A percentile compares a stretch with the other conserved stretches of the same genome.
Evolutionary conservation across 2,888 invertebrate species (phyloP).

Genomic region (Clunio marinus): DNA sequence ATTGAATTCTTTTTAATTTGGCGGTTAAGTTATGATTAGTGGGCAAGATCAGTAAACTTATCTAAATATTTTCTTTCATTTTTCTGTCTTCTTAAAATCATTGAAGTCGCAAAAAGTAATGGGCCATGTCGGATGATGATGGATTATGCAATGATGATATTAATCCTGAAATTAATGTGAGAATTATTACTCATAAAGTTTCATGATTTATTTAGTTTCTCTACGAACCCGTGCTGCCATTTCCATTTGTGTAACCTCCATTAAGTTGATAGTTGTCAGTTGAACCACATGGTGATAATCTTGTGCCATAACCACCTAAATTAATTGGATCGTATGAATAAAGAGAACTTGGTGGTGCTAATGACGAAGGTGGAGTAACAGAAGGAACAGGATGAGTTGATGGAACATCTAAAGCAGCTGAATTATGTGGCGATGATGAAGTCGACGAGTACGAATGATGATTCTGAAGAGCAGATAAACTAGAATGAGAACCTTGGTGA

Average conservation of each 20-base stretch:
- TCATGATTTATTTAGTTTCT: background rate
- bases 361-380: background rate
- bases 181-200: background rate
- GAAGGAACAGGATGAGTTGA: background rate
- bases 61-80: background rate
- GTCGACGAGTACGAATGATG: conserved; percentile 34
- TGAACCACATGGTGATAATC: conserved; percentile 28
- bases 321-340: conserved; percentile 34
- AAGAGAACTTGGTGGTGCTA: conserved; percentile 28
- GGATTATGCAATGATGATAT: conserved; percentile 36
- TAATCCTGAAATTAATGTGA: conserved; percentile 18
- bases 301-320: conserved; percentile 22
- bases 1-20: conserved; percentile 29
- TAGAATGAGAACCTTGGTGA: conserved; percentile 17
- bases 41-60: conserved; percentile 6
- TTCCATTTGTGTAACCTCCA: conserved; percentile 31
- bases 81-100: conserved; percentile 27
- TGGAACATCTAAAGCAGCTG: conserved; percentile 15
- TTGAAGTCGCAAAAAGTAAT: conserved; percentile 38
- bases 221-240: conserved; percentile 18
- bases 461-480: conserved; percentile 31
- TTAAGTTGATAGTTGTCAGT: conserved; percentile 36
- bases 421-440: conserved; percentile 29
- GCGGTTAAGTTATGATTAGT: conserved; percentile 17
- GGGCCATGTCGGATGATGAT: conserved; percentile 37